Evolutionary conservation across 2,113 vertebrate genomes (phyloP).

Genomic region (Ammospiza caudacuta): DNA sequence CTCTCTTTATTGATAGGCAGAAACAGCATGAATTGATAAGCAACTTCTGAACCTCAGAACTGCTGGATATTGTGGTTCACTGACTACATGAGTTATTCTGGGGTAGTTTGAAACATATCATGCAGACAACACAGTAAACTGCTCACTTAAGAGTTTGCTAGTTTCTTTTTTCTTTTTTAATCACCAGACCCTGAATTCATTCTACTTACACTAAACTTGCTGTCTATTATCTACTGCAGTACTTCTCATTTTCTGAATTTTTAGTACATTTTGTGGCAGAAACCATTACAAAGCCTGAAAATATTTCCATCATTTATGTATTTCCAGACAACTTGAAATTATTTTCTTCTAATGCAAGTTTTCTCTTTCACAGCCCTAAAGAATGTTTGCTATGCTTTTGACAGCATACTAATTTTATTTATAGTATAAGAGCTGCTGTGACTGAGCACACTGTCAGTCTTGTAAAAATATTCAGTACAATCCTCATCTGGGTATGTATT

Average conservation of each 20-base stretch:
- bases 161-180: not conserved
- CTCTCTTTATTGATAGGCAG: not conserved
- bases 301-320: conserved; percentile 14
- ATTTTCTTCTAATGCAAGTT: conserved; percentile 4
- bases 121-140: conserved; percentile 13
- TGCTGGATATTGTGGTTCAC: not conserved
- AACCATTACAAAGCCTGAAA: conserved; percentile 12
- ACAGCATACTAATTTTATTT: not conserved
- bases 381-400: not conserved
- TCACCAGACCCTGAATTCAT: not conserved
- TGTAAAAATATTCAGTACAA: conserved; percentile 10
- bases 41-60: not conserved
- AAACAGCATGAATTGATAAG: conserved; percentile 13
- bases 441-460: not conserved
- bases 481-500: not conserved
- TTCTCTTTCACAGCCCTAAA: not conserved
- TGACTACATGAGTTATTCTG: conserved; percentile 7
- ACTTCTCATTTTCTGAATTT: not conserved
- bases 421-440: not conserved
- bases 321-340: not conserved
- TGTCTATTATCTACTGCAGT: not conserved
- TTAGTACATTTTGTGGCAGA: conserved; percentile 1
- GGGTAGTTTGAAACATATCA: not conserved
- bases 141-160: not conserved
- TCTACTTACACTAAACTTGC: not conserved